Base-by-base conservation (phyloP, 92 coral and sea anemone species). In the Montipora capitata region DNA sequence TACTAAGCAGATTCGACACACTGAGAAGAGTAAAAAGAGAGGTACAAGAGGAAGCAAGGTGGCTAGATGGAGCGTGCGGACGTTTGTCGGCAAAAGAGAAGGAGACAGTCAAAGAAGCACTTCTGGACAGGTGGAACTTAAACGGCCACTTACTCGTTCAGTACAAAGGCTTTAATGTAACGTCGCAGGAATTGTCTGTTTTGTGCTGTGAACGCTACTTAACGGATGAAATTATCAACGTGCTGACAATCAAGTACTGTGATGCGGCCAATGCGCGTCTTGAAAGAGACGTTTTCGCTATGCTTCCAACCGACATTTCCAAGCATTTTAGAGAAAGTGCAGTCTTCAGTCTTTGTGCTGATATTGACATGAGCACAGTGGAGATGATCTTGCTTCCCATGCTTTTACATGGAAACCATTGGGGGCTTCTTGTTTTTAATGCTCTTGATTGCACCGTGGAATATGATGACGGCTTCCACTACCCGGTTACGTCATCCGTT, bases 191-290 rank as follows among this genome's bases (percentile, higher is more conserved):
- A 16, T 71, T 89, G 44, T 75, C 88, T 12, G 76, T 77, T 49
- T 77, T 89, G 58, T 88, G 84, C 78, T 58, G 76, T 49, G 92
- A 88, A 65, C 78, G 88, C 0, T 89, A 76, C 48, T 59, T 82
- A 45, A 56, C 68, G 10, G 90, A 86, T 43, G 90, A 86, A 42
- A 39, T 58, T 14, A 79, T 80, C 45, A 71, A 80, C 44, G 17
- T 80, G 71, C 69, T 87, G 7, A 54, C 62, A 44, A 51, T 45
- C 59, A 73, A 79, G 68, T 76, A 75, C 87, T 88, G 88, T 69
- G 81, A 79, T 61, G 52, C 39, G 12, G 88, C 84, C 17, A 89
- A 82, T 74, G 76, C 12, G 57, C 79, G 79, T 54, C 82, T 41
- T 69, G 80, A 56, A 59, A 69, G 80, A 56, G 68, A 69, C 14